Evolutionary conservation across 2,797 vertebrate genomes (phyloP), one percentile per base, ranked within the genome.

Genomic region (Miichthys miiuy): DNA sequence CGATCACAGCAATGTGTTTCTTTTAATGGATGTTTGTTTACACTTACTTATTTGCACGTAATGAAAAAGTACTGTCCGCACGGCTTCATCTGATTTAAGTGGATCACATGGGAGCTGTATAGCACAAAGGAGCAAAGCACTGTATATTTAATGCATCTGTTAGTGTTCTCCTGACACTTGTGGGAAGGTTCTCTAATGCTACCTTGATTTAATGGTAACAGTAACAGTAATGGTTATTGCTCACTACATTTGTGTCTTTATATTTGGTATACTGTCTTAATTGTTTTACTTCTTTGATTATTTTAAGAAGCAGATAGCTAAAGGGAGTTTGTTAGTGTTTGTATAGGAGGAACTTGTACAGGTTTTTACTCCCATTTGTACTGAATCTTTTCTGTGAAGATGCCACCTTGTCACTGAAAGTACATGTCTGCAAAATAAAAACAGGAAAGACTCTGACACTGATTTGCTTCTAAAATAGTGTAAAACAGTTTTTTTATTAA

Each of bases 361-460:
- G 48, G n/a, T 82, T 87, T 78, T 72, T 58, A 83, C 18, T 50
- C 1, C 68, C 2, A 51, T 77, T 78, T 78, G 25, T 84, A 62
- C 1, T 69, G 41, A 72, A 56, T 74, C 0, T 79, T 68, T 81
- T 83, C 34, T 73, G 67, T 83, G 18, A 75, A 57, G 56, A 83
- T 70, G 66, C 10, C 77, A 69, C 70, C 68, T 71, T 58, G 18
- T 70, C 41, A 75, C 60, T 65, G 27, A 58, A 58, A 21, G 5
- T 62, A 46, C 30, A 52, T 27, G 42, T 75, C 56, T 30, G 20
- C 41, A 54, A 85, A 92, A 88, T 89, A 89, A 89, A 89, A 89
- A 91, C 13, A 25, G 9, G 12, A 58, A 42, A 72, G 12, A 77
- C 3, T 38, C 16, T 52, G 4, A 64, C 34, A 38, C 34, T 38